Conservation (phyloP, 2,888 invertebrate species). For the Euproctis similis region DNA sequence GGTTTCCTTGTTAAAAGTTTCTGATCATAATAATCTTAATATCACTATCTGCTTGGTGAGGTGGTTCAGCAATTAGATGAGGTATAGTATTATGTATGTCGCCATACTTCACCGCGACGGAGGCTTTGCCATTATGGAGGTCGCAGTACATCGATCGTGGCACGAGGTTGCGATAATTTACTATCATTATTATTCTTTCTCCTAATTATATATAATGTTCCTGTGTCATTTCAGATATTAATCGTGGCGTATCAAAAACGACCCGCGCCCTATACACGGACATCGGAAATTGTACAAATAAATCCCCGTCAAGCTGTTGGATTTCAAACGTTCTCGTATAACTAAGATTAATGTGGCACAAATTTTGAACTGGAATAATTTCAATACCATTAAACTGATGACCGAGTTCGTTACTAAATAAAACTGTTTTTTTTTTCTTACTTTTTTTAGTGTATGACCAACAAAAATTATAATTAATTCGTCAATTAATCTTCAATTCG, state of each 20-base stretch:
- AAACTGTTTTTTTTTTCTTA: no score
- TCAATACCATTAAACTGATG: slow-evolving; percentile 24
- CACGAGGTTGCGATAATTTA: slow-evolving; percentile 47
- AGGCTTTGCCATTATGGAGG: slow-evolving; percentile 41
- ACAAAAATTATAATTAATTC: slow-evolving; percentile 8
- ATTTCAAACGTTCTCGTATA: slow-evolving; percentile 18
- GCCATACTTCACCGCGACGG: slow-evolving; percentile 31
- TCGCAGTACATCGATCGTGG: slow-evolving; percentile 41
- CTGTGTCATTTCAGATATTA: slow-evolving; percentile 31
- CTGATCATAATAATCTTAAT: not conserved
- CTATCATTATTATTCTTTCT: slow-evolving; percentile 43
- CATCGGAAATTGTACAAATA: no score
- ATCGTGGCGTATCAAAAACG: no score
- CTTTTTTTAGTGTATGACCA: no score
- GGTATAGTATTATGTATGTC: slow-evolving; percentile 32
- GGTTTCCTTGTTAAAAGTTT: no score
- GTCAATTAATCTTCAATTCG: slow-evolving; percentile 9
- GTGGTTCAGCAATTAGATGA: slow-evolving; percentile 25
- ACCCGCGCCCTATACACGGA: no score
- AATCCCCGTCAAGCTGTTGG: slow-evolving; percentile 19
- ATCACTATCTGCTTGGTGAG: no score
- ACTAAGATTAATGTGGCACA: slow-evolving; percentile 15
- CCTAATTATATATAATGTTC: slow-evolving; percentile 31
- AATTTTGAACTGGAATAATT: slow-evolving; percentile 13
- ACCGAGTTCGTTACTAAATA: slow-evolving; percentile 9